These are phyloP conservation scores for Stegodyphus mimosarum DNA, from an alignment of 1,140 invertebrate genomes.

Conservation along the genomic window DNA sequence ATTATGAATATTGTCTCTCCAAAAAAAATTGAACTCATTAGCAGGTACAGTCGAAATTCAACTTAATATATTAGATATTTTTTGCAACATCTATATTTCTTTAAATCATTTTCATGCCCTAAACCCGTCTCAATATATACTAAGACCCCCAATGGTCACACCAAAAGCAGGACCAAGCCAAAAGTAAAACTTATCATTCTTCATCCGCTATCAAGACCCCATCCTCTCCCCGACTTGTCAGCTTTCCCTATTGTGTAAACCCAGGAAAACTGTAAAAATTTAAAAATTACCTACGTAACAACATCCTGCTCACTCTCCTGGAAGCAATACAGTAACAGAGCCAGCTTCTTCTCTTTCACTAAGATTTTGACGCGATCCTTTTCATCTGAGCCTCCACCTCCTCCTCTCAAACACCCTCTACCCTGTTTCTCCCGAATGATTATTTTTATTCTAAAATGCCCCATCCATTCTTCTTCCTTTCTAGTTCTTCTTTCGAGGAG, in stretches of 20 bases:
- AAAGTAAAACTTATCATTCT: slow-evolving; percentile 35
- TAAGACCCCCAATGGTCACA: no score
- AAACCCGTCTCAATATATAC: no score
- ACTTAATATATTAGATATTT: no score
- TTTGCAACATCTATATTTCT: no score
- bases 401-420: not conserved
- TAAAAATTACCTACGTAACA: slow-evolving; percentile 34
- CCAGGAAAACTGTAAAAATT: slow-evolving; percentile 20
- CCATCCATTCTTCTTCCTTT: slow-evolving; percentile 9
- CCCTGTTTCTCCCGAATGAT: not conserved
- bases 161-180: not conserved
- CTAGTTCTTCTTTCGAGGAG: not conserved
- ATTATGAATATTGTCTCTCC: no score
- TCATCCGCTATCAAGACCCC: slow-evolving; percentile 24
- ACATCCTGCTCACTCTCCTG: not conserved
- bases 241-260: slow-evolving; percentile 22
- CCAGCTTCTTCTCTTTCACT: slow-evolving; percentile 1
- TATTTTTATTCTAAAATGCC: slow-evolving; percentile 31
- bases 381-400: not conserved
- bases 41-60: no score
- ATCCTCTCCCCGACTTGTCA: not conserved
- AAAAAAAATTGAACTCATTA: no score
- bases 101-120: no score
- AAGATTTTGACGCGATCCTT: slow-evolving; percentile 28
- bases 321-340: not conserved